phyloP scores from a whole-genome alignment of 2,888 invertebrate genomes.

The Acanthosoma haemorrhoidale region DNA sequence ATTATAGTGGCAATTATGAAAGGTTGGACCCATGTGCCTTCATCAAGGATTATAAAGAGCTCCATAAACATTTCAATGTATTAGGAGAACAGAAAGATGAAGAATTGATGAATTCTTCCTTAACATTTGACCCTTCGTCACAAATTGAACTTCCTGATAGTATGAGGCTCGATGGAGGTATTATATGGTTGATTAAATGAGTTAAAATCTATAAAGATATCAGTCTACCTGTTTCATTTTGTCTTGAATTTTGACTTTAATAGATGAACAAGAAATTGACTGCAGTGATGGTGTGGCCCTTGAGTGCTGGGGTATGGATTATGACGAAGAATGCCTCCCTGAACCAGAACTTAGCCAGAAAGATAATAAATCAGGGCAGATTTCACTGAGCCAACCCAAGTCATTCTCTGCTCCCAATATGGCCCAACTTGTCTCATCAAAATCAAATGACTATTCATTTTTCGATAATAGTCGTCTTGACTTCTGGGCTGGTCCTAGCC shows the following conservation, averaged over 20 bases:
- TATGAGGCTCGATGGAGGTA: conserved; percentile 17
- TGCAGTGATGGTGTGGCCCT: not conserved
- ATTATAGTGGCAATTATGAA: not conserved
- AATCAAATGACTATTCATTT: conserved; percentile 30
- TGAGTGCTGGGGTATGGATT: not conserved
- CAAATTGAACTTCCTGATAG: conserved; percentile 13
- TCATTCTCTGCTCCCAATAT: conserved; percentile 27
- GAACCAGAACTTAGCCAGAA: not conserved
- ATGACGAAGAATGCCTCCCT: conserved; percentile 1
- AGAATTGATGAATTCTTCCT: conserved; percentile 21
- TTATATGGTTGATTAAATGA: not conserved
- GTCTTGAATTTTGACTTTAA: not conserved
- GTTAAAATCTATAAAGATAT: not conserved
- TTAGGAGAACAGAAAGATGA: conserved; percentile 8
- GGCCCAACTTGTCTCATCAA: conserved; percentile 28
- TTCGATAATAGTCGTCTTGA: conserved; percentile 32
- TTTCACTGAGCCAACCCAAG: not conserved
- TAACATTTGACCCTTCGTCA: conserved; percentile 13
- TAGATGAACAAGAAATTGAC: not conserved
- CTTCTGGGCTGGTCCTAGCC: conserved; percentile 34
- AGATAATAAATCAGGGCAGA: not conserved
- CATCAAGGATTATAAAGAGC: conserved; percentile 26
- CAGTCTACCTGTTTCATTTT: not conserved
- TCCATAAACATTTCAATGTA: conserved; percentile 26
- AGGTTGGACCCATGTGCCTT: conserved; percentile 25